Evolutionary conservation across 2,113 vertebrate species (phyloP), one percentile per base, ranked within the genome.

Genomic region (Cyanistes caeruleus): DNA sequence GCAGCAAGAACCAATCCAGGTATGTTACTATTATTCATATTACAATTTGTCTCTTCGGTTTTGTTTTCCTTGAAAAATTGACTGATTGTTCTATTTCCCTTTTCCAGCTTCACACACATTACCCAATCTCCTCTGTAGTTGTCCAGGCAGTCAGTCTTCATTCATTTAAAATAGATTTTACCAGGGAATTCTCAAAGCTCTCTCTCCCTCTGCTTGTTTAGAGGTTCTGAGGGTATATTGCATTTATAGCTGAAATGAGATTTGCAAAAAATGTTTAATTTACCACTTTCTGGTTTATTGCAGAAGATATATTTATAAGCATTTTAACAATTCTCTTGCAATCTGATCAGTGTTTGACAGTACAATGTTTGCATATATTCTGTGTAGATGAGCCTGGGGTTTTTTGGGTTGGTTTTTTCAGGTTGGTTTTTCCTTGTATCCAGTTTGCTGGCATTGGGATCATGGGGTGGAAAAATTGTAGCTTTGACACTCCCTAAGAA

Each of bases 1-100:
- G 93, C 99, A 99, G 94, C 99, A 99, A 79, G 99, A 99, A 93
- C 99, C 99, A 48, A 95, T 99, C 90, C 99, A 99, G 99, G 99
- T 99, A 98, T 52, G 63, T 77, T 77, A 73, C 49, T 63, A 35
- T 23, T 68, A 30, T 56, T 91, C 43, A 44, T 49, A 43, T 41
- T 58, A 28, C 14, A 35, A 2, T 76, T 93, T 93, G 84, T 70
- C 15, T 63, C 13, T 69, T 86, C 33, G 4, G 5, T 21, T 13
- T 51, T 72, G 59, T 67, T 60, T 70, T 64, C 3, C 18, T 17
- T 77, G 41, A 48, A 43, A 53, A 87, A 75, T 60, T 16, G 4
- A 55, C 55, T 82, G 28, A 55, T 69, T 82, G 7, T 74, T 88
- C 39, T 58, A 16, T 80, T 89, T 94, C 77, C 62, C 31, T 93